A percentile compares a stretch with the other conserved stretches of the same genome.
Evolutionary conservation across 2,113 vertebrate species (phyloP).

Genomic region (Ctenomys sociabilis): DNA sequence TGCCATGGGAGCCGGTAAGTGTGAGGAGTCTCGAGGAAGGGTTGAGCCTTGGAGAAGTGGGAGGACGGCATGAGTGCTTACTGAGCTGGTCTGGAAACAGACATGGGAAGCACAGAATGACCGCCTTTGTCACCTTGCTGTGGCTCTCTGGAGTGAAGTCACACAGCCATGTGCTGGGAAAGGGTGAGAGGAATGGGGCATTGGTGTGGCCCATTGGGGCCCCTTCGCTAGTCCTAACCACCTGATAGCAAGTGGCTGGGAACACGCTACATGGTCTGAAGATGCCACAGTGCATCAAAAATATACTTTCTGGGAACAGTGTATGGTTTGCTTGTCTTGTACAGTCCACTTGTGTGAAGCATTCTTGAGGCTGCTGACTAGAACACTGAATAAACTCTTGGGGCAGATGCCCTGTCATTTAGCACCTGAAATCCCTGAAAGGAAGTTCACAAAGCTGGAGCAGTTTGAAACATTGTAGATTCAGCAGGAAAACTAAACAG

Average conservation of each 20-base stretch:
- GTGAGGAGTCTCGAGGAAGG: neutral
- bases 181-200: neutral
- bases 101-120: neutral
- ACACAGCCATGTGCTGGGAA: neutral
- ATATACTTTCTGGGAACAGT: neutral
- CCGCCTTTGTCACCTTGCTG: neutral
- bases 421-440: conserved; percentile 69
- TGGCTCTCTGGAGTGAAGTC: neutral
- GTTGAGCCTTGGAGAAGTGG: neutral
- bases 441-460: conserved; percentile 59
- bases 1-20: neutral
- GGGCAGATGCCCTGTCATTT: neutral
- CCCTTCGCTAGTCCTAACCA: neutral
- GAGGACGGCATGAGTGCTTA: neutral
- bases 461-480: conserved; percentile 34
- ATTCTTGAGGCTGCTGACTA: conserved; percentile 45
- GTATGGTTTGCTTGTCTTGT: neutral
- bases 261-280: neutral
- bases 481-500: conserved; percentile 60
- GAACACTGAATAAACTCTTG: neutral
- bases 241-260: neutral
- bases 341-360: neutral
- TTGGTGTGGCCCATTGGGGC: neutral
- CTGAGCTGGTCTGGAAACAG: neutral
- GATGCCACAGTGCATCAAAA: no score